These are phyloP conservation scores for Euphonia xanthogaster DNA, from an alignment of 2,797 vertebrate species.

Conservation along the genomic window DNA sequence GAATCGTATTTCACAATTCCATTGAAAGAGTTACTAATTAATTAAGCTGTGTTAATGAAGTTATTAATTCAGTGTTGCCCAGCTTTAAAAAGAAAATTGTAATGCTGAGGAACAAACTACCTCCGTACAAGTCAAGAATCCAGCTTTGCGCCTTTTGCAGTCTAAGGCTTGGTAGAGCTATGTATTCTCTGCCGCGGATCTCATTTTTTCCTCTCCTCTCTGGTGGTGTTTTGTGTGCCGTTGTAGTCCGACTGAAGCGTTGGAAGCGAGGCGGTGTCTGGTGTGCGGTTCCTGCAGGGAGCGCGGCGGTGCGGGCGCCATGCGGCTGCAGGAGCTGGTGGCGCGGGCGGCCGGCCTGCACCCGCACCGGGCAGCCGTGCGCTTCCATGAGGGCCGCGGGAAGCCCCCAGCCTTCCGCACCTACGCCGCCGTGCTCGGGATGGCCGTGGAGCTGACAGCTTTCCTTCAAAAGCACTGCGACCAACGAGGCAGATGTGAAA, in stretches of 20 bases:
- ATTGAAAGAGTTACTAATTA: neutral
- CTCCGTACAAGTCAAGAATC: no score
- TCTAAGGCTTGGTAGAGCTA: neutral
- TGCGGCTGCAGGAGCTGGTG: conserved; percentile 81
- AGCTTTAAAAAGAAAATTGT: neutral
- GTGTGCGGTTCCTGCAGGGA: neutral
- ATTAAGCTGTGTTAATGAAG: neutral
- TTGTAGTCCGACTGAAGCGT: accelerated
- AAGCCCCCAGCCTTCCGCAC: conserved; percentile 45
- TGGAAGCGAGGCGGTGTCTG: accelerated
- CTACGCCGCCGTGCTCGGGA: conserved; percentile 72
- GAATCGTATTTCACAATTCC: accelerated
- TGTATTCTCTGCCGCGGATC: accelerated
- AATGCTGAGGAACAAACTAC: accelerated
- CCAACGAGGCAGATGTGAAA: conserved; percentile 26
- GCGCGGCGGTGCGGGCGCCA: conserved; percentile 6
- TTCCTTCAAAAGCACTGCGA: conserved; percentile 70
- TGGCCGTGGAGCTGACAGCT: conserved; percentile 72
- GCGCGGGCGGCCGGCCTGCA: conserved; percentile 69
- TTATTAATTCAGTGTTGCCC: neutral
- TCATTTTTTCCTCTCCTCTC: accelerated
- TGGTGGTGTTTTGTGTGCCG: neutral
- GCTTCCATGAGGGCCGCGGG: conserved; percentile 72
- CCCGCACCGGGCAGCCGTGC: conserved; percentile 76
- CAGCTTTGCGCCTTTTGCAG: accelerated